phyloP scores from a whole-genome alignment of 2,888 invertebrate genomes.

The Amblyteles armatorius region DNA sequence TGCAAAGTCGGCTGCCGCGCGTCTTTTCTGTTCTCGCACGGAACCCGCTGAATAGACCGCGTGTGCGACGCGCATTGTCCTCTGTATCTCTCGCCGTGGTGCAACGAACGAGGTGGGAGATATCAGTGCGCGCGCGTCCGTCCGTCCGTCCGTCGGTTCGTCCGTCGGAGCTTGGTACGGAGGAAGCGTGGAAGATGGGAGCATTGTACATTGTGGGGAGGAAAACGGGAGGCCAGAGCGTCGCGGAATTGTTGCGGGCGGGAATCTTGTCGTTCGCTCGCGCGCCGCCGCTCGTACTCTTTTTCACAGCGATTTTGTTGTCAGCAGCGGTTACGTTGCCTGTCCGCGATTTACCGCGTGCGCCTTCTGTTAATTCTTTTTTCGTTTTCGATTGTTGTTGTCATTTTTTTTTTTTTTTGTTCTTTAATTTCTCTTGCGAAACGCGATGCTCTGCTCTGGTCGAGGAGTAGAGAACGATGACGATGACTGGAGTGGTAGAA shows the following conservation, averaged over 20 bases:
- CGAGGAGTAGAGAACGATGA: constrained; percentile 45
- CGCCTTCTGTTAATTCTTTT: too few relatives aligned
- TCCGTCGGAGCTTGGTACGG: constrained; percentile 8
- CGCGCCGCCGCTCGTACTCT: background rate
- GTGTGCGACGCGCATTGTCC: constrained; percentile 39
- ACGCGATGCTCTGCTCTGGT: constrained; percentile 20
- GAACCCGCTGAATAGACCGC: background rate
- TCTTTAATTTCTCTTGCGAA: constrained; percentile 12
- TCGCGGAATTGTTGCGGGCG: constrained; percentile 26
- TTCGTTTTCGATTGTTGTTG: too few relatives aligned
- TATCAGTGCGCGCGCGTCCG: constrained; percentile 32
- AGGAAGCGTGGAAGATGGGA: constrained; percentile 39
- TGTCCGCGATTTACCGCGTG: too few relatives aligned
- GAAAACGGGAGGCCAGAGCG: constrained; percentile 13
- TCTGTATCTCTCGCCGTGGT: constrained; percentile 44
- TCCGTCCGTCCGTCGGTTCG: constrained; percentile 20
- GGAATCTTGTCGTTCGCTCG: constrained; percentile 37
- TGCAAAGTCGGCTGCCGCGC: background rate
- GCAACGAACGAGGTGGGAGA: constrained; percentile 48
- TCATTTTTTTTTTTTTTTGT: too few relatives aligned
- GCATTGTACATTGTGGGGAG: constrained; percentile 35
- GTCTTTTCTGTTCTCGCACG: constrained; percentile 10
- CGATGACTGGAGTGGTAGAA: constrained; percentile 51
- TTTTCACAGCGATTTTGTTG: constrained; percentile 11
- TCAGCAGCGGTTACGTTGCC: background rate